Percentiles rank a stretch among this genome's conserved stretches.
phyloP scores from a whole-genome alignment of 1,140 invertebrate species.

The Pseudomyrmex dendroicus region DNA sequence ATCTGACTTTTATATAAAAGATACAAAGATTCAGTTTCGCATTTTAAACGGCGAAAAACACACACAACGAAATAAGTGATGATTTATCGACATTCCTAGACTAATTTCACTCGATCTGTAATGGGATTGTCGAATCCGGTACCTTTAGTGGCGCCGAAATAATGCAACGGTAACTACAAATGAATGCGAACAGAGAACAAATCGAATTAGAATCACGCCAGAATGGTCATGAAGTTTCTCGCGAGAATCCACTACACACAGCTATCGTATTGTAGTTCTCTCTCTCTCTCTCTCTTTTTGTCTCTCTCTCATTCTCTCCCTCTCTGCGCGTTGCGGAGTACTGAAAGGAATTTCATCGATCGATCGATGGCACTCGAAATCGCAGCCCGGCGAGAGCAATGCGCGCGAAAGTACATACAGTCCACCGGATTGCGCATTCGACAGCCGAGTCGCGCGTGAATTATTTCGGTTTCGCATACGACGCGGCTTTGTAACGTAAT shows the following conservation, averaged over 20 bases:
- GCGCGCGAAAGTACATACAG: conserved; percentile 41
- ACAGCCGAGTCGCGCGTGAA: conserved; percentile 54
- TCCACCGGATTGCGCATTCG: conserved; percentile 40
- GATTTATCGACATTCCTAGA: too few species aligned
- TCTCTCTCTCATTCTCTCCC: too few species aligned
- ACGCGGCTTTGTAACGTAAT: conserved; percentile 69
- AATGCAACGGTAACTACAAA: not conserved
- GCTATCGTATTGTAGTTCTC: too few species aligned
- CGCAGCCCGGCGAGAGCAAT: conserved; percentile 6
- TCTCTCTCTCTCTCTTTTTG: too few species aligned
- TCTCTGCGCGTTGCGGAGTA: not conserved
- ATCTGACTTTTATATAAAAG: not conserved
- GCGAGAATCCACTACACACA: not conserved
- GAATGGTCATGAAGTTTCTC: conserved; percentile 30
- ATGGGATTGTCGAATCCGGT: not conserved
- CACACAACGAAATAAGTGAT: too few species aligned
- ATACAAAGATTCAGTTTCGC: too few species aligned
- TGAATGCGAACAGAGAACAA: not conserved
- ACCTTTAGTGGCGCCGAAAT: not conserved
- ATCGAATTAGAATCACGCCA: not conserved
- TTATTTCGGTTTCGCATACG: conserved; percentile 71
- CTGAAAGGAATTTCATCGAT: conserved; percentile 48
- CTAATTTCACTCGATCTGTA: not conserved
- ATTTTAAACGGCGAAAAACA: too few species aligned
- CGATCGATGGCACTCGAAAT: conserved; percentile 49